Conservation (phyloP, 2,113 vertebrate species). For the Syngnathus floridae region DNA sequence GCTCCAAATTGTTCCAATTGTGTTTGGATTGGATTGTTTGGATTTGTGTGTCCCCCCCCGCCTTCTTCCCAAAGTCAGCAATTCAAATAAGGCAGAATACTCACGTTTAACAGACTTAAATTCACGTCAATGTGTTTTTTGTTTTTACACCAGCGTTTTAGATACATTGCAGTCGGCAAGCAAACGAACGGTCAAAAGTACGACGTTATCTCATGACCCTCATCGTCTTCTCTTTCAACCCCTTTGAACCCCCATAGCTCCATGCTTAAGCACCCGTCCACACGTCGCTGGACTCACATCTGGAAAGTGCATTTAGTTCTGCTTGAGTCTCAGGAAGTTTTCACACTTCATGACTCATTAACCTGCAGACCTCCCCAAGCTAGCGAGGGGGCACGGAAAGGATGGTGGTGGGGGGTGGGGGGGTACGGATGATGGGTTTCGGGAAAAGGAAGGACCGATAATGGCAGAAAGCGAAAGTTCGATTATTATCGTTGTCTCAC, state of each 20-base stretch:
- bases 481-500: conserved; percentile 7
- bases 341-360: conserved; percentile 96
- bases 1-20: too few species aligned
- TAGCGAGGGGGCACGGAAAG: conserved; percentile 29
- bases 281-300: conserved; percentile 68
- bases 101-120: too few species aligned
- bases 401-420: conserved; percentile 11
- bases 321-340: conserved; percentile 81
- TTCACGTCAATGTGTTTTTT: too few species aligned
- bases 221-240: conserved; percentile 12
- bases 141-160: neutral
- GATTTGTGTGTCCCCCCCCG: too few species aligned
- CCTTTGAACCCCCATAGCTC: neutral
- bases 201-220: neutral
- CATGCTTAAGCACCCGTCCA: conserved; percentile 30
- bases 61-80: too few species aligned
- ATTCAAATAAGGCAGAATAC: too few species aligned
- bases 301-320: conserved; percentile 80
- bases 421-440: conserved; percentile 22
- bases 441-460: conserved; percentile 14
- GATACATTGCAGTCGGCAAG: neutral
- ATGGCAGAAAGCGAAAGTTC: conserved; percentile 18
- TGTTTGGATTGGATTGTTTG: too few species aligned
- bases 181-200: neutral
- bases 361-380: conserved; percentile 55